Evolutionary conservation across 1,140 invertebrate species (phyloP), one percentile per base, ranked within the genome.

Genomic region (Drosophila teissieri): DNA sequence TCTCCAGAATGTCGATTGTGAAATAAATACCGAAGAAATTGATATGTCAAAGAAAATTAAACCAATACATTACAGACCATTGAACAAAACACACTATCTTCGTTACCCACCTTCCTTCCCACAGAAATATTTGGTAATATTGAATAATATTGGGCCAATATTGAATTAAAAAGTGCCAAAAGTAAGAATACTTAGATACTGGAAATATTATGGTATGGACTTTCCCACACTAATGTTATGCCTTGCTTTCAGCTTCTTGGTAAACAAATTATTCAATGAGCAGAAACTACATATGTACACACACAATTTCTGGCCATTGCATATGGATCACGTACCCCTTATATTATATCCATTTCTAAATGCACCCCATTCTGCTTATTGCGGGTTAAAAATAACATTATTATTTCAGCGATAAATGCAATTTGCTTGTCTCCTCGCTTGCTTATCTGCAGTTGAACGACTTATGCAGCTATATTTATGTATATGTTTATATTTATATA

Each of bases 381-480:
- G 39, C 37, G 39, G 34, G 34, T 17, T 74, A 74, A 64, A 74
- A 49, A 55, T 56, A 74, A 56, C 48, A 55, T 39, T 12, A 55
- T 63, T 27, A 49, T 57, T 57, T 52, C 45, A 49, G n/a, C 72
- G 58, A 76, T 58, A 76, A 75, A 58, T 76, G 73, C 73, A 76
- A 37, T 76, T 73, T 52, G 39, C 34, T 48, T 45, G 52, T 45
- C 42, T 34, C 31, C 34, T 15, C 19, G 17, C 40, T 37, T 24
- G 69, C 40, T 73, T 65, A 75, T 75, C 46, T 42, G 15, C 45
- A 53, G 51, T 75, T 78, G 75, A 78, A 77, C 57, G 68, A 36
- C 54, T 76, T 76, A 40, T 76, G 36, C 22, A 51, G 63, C 39
- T 51, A 39, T 42, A 39, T 37, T 37, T 31, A 8, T 7, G 7